A percentile compares a stretch with the other conserved stretches of the same genome.
Conservation (phyloP, 2,888 invertebrate species). For the Panzeria rudis region DNA sequence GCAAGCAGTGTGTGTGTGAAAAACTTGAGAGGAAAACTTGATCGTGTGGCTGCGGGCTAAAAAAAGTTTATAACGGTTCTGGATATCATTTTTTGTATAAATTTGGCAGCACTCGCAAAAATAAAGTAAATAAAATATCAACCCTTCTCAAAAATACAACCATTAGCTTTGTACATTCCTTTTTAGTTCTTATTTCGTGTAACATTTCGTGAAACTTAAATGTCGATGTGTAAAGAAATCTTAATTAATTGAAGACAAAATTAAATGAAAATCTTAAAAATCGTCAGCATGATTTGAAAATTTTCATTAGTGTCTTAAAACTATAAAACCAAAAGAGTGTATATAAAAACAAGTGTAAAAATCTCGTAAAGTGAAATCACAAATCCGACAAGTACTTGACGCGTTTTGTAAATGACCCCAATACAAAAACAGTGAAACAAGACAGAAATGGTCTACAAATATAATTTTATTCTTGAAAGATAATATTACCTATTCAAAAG, state of each 20-base stretch:
- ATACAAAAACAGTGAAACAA: conserved; percentile 60
- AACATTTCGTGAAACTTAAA: conserved; percentile 56
- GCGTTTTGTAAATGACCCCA: conserved; percentile 63
- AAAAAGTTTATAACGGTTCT: no score
- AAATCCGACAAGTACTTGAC: conserved; percentile 37
- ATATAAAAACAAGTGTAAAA: conserved; percentile 21
- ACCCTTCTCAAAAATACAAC: conserved; percentile 28
- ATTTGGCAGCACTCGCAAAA: background rate
- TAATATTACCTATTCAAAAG: conserved; percentile 17
- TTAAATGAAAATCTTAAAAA: conserved; percentile 49
- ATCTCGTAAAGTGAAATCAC: conserved; percentile 26
- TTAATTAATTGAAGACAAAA: conserved; percentile 48
- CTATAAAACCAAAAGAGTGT: conserved; percentile 5
- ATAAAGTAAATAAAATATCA: conserved; percentile 35
- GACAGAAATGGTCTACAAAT: conserved; percentile 27
- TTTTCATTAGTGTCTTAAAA: conserved; percentile 40
- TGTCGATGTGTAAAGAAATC: conserved; percentile 60
- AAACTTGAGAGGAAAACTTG: no score
- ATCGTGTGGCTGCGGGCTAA: no score
- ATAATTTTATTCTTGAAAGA: conserved; percentile 12
- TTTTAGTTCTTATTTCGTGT: conserved; percentile 60
- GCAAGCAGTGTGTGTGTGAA: no score
- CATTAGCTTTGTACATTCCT: conserved; percentile 12
- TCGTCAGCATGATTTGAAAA: conserved; percentile 47
- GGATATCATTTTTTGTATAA: background rate